Evolutionary conservation across 1,140 invertebrate species (phyloP).

Genomic region (Cotesia glomerata): DNA sequence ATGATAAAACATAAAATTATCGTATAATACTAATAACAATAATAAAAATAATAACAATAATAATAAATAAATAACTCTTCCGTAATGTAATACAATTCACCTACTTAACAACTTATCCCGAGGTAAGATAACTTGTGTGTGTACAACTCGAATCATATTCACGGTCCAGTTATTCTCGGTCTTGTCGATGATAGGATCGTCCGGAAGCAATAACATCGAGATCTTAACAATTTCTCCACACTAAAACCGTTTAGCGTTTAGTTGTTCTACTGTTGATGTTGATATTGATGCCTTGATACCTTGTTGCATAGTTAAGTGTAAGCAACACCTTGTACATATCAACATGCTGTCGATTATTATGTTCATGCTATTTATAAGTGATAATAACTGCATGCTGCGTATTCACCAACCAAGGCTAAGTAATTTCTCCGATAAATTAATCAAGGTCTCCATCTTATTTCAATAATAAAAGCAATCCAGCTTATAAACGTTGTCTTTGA

Average conservation of each 20-base stretch:
- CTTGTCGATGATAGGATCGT: constrained; percentile 13
- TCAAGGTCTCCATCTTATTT: background rate
- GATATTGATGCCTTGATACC: no score
- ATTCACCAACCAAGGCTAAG: background rate
- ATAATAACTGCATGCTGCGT: no score
- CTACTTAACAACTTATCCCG: constrained; percentile 6
- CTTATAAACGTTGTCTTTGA: no score
- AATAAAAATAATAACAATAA: background rate
- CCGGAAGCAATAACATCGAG: constrained; percentile 22
- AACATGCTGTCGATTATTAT: no score
- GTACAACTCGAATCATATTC: constrained; percentile 12
- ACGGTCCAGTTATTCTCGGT: constrained; percentile 20
- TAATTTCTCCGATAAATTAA: background rate
- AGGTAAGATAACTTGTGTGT: background rate
- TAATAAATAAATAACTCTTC: background rate
- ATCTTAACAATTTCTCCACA: background rate
- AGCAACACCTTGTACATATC: background rate
- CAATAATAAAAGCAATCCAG: background rate
- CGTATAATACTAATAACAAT: no score
- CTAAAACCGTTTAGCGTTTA: background rate
- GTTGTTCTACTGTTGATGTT: background rate
- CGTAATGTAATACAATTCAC: constrained; percentile 14
- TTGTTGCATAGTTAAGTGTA: no score
- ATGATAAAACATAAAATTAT: constrained; percentile 15
- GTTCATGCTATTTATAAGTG: no score